Evolutionary conservation across 2,113 vertebrate genomes (phyloP).

Genomic region (Scartelaos histophorus): DNA sequence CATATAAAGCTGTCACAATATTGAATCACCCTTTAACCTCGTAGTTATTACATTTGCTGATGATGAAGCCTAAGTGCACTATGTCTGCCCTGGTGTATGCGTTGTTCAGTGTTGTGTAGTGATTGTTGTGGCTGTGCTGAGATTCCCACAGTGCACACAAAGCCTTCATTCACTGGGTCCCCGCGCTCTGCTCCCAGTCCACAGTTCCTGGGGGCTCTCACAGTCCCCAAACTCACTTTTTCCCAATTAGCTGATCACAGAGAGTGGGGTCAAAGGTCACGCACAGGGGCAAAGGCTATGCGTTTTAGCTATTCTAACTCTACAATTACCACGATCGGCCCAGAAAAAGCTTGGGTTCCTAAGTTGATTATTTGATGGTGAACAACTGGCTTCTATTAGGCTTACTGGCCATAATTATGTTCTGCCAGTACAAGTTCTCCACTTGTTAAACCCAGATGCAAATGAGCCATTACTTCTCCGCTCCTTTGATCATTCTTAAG

Average conservation of each 20-base stretch:
- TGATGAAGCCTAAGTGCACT: no score
- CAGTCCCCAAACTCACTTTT: constrained; percentile 32
- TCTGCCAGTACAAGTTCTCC: not conserved
- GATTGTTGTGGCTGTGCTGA: constrained; percentile 5
- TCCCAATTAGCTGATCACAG: constrained; percentile 67
- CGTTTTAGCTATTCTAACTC: constrained; percentile 40
- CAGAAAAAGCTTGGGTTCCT: constrained; percentile 18
- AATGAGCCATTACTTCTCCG: constrained; percentile 9
- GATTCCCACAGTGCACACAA: constrained; percentile 36
- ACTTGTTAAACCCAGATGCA: constrained; percentile 7
- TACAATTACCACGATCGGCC: constrained; percentile 29
- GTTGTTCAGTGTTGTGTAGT: constrained; percentile 18
- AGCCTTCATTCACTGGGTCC: constrained; percentile 44
- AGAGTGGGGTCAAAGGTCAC: constrained; percentile 61
- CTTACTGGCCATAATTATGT: constrained; percentile 9
- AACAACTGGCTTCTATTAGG: constrained; percentile 26
- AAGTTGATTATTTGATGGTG: constrained; percentile 38
- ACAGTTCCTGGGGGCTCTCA: constrained; percentile 41
- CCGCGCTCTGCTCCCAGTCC: constrained; percentile 20
- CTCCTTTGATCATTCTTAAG: constrained; percentile 1
- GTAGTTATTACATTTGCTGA: not conserved
- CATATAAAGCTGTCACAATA: not conserved
- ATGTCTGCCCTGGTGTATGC: not conserved
- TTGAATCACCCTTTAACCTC: not conserved
- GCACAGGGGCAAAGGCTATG: constrained; percentile 51